phyloP scores from a whole-genome alignment of 2,888 invertebrate species.

The Erebia ligea region DNA sequence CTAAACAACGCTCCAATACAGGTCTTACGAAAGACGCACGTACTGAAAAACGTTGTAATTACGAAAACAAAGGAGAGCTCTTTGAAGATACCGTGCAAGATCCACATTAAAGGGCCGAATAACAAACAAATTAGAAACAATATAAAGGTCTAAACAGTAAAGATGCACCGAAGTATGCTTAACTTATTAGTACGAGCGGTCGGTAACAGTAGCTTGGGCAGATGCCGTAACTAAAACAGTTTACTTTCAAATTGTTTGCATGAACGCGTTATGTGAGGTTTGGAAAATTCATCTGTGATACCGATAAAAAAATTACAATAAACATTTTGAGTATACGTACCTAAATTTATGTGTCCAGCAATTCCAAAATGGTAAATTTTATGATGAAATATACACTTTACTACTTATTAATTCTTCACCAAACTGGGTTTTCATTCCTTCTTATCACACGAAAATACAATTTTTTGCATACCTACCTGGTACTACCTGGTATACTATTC shows the following conservation, averaged over 20 bases:
- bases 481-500: not conserved
- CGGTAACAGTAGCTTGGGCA: conserved; percentile 45
- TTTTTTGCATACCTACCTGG: not conserved
- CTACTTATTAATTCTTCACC: not conserved
- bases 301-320: not conserved
- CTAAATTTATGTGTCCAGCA: not conserved
- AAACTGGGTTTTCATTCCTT: not conserved
- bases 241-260: conserved; percentile 35
- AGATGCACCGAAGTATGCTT: conserved; percentile 65
- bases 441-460: not conserved
- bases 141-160: conserved; percentile 63
- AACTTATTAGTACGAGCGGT: conserved; percentile 55
- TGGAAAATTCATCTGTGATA: conserved; percentile 18
- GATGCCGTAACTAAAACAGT: conserved; percentile 44
- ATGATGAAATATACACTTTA: not conserved
- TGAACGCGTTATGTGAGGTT: conserved; percentile 1
- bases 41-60: conserved; percentile 56
- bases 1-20: conserved; percentile 40
- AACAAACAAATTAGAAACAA: conserved; percentile 71
- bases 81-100: conserved; percentile 57
- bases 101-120: conserved; percentile 71
- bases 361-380: not conserved
- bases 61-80: conserved; percentile 61
- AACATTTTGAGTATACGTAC: not conserved
- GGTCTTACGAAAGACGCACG: conserved; percentile 51